phyloP scores from a whole-genome alignment of 2,888 invertebrate species.

The Drosophila kanekoi region DNA sequence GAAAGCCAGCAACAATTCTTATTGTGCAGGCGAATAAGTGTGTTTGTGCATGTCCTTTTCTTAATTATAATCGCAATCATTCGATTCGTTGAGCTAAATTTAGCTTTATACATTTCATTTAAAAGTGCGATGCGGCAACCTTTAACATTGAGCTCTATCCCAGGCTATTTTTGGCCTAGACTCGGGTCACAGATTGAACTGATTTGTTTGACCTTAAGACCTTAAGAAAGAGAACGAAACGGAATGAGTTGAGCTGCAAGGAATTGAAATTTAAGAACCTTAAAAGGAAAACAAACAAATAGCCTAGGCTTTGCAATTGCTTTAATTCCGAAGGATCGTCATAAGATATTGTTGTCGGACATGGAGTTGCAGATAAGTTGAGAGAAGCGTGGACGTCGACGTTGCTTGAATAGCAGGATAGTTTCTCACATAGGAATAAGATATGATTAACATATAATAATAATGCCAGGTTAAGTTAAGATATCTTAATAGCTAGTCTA shows the following conservation, averaged over 20 bases:
- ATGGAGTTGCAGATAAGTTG: too few species aligned
- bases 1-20: background rate
- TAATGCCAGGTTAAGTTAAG: too few species aligned
- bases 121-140: background rate
- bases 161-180: background rate
- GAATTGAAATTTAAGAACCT: background rate
- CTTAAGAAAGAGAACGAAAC: background rate
- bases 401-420: too few species aligned
- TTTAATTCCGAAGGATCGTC: accelerated
- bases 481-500: too few species aligned
- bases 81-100: conserved; percentile 4
- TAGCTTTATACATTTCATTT: background rate
- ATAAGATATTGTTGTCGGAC: too few species aligned
- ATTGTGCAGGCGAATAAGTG: background rate
- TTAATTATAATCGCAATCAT: background rate
- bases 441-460: too few species aligned
- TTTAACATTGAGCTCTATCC: background rate
- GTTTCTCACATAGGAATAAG: too few species aligned
- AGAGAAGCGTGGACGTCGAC: too few species aligned
- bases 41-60: background rate
- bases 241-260: background rate
- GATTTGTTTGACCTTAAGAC: background rate
- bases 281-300: too few species aligned
- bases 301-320: too few species aligned
- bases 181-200: background rate